phyloP scores from a whole-genome alignment of 2,113 vertebrate genomes.

The Neomonachus schauinslandi region DNA sequence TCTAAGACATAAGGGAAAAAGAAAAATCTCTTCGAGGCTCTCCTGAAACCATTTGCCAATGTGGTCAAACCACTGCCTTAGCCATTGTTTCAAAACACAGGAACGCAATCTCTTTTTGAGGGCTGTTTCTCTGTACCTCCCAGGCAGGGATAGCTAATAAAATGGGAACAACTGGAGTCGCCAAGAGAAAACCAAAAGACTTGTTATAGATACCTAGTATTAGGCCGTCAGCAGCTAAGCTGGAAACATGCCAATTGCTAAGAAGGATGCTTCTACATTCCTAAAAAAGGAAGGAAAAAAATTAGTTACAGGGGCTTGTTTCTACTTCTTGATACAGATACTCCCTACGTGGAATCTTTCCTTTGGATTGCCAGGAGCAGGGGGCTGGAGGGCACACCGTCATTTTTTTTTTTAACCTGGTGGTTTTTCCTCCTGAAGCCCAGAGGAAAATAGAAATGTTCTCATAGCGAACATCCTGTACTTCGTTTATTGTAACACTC shows the following conservation, averaged over 20 bases:
- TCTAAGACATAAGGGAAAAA: not conserved
- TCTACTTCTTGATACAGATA: slow-evolving; percentile 9
- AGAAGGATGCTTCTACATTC: slow-evolving; percentile 13
- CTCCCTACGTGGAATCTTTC: not conserved
- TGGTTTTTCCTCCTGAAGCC: not conserved
- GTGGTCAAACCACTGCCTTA: not conserved
- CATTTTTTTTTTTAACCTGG: not conserved
- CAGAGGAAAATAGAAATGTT: slow-evolving; percentile 22
- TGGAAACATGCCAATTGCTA: not conserved
- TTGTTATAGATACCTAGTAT: not conserved
- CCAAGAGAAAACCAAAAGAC: slow-evolving; percentile 21
- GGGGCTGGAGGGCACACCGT: not conserved
- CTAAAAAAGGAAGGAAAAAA: slow-evolving; percentile 61
- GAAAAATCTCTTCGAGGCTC: not conserved
- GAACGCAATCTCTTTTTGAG: not conserved
- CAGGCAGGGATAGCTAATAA: not conserved
- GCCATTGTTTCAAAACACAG: not conserved
- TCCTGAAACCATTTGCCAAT: not conserved
- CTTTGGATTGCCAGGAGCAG: not conserved
- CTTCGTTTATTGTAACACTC: not conserved
- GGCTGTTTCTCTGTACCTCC: slow-evolving; percentile 28
- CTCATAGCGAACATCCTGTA: not conserved
- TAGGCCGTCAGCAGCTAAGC: not conserved
- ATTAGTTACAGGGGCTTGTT: not conserved
- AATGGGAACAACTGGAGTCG: not conserved